Evolutionary conservation across 2,888 invertebrate genomes (phyloP), one percentile per base, ranked within the genome.

Genomic region (Hyppa rectilinea): DNA sequence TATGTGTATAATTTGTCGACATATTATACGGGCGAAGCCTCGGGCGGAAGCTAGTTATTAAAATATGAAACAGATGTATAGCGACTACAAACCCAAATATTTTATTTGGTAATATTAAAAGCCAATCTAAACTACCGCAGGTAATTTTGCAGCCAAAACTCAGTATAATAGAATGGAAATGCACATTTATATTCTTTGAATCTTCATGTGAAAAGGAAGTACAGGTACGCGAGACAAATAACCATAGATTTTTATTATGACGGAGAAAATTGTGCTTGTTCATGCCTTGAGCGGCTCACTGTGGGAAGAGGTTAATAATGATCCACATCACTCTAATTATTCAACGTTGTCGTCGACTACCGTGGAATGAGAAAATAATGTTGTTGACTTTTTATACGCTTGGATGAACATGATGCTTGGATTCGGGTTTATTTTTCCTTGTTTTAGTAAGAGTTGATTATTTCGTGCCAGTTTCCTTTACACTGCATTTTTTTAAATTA

Each of bases 291-390:
- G 60, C 26, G 36, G 43, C 49, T 56, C 43, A 63, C 59, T 45
- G 49, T 74, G 70, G 43, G 76, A 66, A 84, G 70, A 83, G 79
- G 85, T 85, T 89, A 86, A 38, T 89, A 90, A 85, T 85, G 83
- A 84, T 78, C 73, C 59, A 75, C 80, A 85, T 87, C 86, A 85
- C 71, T 40, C 81, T 83, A 87, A 88, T 89, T 89, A 88, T 88
- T 88, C 83, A 86, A 71, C 74, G 60, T 81, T 86, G 87, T 87
- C 83, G 79, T 34, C 81, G 85, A 86, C 84, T 88, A 87, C 85
- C 52, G 71, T 59, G 55, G 23, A 10, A 84, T 83, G 84, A 83
- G 82, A 81, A 87, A 85, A 84, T 82, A 83, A 60, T 81, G 78
- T 78, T 77, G 71, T 82, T 81, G 75, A 83, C 76, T 23, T 65